phyloP scores from a whole-genome alignment of 2,888 invertebrate species.

The Nudaria mundana region DNA sequence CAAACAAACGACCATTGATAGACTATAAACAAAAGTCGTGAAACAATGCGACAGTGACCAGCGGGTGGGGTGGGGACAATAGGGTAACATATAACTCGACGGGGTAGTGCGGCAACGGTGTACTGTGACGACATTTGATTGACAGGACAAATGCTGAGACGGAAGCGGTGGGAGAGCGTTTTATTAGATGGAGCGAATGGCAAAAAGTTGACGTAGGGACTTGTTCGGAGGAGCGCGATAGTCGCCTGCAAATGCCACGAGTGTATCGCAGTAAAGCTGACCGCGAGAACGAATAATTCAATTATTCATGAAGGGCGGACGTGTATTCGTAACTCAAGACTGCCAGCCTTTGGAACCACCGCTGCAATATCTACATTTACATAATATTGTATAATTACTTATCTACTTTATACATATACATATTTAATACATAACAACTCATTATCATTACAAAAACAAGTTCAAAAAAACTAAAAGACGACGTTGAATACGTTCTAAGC shows the following conservation, averaged over 20 bases:
- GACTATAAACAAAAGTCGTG: slow-evolving; percentile 71
- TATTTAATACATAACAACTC: background rate
- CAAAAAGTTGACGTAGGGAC: slow-evolving; percentile 56
- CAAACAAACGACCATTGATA: slow-evolving; percentile 65
- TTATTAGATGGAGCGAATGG: slow-evolving; percentile 59
- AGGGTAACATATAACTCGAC: slow-evolving; percentile 71
- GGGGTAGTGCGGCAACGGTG: slow-evolving; percentile 58
- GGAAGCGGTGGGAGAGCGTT: slow-evolving; percentile 60
- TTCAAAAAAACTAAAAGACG: background rate
- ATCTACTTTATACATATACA: background rate
- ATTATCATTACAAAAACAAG: background rate
- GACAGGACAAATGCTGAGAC: slow-evolving; percentile 71
- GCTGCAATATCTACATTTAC: slow-evolving; percentile 16
- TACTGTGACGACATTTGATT: slow-evolving; percentile 56
- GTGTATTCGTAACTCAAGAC: slow-evolving; percentile 27
- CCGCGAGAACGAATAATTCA: slow-evolving; percentile 51
- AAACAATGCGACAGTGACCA: slow-evolving; percentile 73
- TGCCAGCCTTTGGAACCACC: slow-evolving; percentile 29
- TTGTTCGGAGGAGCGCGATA: slow-evolving; percentile 34
- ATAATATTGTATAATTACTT: background rate
- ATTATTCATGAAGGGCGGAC: slow-evolving; percentile 62
- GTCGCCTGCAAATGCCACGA: slow-evolving; percentile 27
- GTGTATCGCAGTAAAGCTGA: slow-evolving; percentile 51
- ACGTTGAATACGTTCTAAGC: background rate
- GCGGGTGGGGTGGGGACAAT: slow-evolving; percentile 63